Percentiles rank a stretch among this genome's conserved stretches.
Conservation (phyloP, 2,113 vertebrate genomes). For the Sarotherodon lohbergeri region DNA sequence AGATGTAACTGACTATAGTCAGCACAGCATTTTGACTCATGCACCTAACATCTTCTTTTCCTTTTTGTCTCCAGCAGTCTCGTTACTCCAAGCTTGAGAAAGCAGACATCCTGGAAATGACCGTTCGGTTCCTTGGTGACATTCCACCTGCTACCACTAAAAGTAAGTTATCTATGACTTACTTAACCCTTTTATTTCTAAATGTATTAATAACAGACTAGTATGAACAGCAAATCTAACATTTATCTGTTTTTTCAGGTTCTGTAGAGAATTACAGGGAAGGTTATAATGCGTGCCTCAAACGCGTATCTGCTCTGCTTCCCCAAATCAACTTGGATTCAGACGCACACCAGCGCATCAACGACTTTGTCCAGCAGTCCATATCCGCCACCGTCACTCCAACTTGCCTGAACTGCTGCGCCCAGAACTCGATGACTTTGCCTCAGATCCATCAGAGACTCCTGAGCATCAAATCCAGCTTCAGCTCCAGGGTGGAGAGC, state of each 20-base stretch:
- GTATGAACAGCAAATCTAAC: neutral
- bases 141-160: conserved; percentile 59
- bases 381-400: conserved; percentile 16
- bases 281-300: conserved; percentile 80
- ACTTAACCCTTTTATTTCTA: neutral
- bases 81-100: conserved; percentile 85
- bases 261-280: conserved; percentile 72
- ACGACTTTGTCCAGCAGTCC: conserved; percentile 70
- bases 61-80: conserved; percentile 63
- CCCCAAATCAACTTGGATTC: conserved; percentile 67
- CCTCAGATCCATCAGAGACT: conserved; percentile 61
- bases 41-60: neutral
- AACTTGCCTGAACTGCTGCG: conserved; percentile 58
- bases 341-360: conserved; percentile 67
- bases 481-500: conserved; percentile 24
- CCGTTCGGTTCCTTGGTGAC: conserved; percentile 82
- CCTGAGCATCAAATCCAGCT: conserved; percentile 55
- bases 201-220: too few species aligned
- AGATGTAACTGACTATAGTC: neutral
- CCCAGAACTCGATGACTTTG: conserved; percentile 39
- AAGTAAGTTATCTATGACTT: conserved; percentile 65
- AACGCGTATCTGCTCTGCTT: conserved; percentile 72
- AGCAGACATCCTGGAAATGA: conserved; percentile 90
- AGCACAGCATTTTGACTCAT: accelerated
- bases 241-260: conserved; percentile 11